A percentile compares a stretch with the other conserved stretches of the same genome.
phyloP scores from a whole-genome alignment of 2,797 vertebrate genomes.

The Alcedo quadribrachys region DNA sequence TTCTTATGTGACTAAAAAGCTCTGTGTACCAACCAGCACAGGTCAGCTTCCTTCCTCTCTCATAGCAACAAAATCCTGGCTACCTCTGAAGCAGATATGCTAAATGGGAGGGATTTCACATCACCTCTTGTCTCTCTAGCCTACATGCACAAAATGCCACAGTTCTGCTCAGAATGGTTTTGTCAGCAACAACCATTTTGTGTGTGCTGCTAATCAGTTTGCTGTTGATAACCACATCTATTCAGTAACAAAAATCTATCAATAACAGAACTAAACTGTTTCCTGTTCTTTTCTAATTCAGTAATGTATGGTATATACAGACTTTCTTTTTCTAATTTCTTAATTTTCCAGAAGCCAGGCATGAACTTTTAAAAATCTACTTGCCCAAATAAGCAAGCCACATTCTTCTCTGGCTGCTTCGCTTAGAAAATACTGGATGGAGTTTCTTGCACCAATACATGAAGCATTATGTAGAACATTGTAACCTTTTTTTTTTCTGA shows the following conservation, averaged over 20 bases:
- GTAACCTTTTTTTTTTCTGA: not conserved
- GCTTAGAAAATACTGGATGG: not conserved
- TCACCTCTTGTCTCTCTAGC: not conserved
- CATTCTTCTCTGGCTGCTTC: not conserved
- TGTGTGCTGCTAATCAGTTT: not conserved
- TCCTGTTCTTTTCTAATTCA: conserved; percentile 55
- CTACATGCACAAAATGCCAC: not conserved
- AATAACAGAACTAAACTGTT: conserved; percentile 37
- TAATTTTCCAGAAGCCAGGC: not conserved
- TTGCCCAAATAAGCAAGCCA: not conserved
- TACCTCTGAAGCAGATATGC: conserved; percentile 35
- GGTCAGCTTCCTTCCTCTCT: conserved; percentile 26
- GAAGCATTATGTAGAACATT: not conserved
- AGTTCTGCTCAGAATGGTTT: not conserved
- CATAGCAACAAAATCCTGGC: conserved; percentile 61
- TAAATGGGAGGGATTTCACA: conserved; percentile 23
- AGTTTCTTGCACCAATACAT: not conserved
- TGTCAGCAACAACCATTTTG: not conserved
- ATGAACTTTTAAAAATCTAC: not conserved
- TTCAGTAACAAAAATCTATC: conserved; percentile 31
- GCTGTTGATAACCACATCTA: not conserved
- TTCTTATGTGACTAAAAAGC: conserved; percentile 11
- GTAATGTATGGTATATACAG: not conserved
- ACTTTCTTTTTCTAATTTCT: not conserved
- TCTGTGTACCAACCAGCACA: not conserved